Evolutionary conservation across 2,113 vertebrate genomes (phyloP).

Genomic region (Erythrolamprus reginae): DNA sequence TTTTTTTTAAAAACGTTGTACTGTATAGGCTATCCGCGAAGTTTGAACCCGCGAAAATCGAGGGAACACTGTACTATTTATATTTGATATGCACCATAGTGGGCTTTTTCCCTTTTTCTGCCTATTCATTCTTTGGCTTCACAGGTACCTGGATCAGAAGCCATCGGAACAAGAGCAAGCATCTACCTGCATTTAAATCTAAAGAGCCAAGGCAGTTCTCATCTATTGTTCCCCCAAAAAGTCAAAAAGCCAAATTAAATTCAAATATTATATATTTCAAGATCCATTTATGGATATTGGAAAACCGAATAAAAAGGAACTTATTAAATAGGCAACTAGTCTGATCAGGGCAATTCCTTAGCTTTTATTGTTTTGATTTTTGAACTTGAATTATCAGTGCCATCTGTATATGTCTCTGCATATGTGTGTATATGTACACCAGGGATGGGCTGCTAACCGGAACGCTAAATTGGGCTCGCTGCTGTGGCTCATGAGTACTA

Average conservation of each 20-base stretch:
- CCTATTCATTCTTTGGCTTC: not conserved
- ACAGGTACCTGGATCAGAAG: not conserved
- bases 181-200: not conserved
- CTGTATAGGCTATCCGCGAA: too few species aligned
- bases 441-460: too few species aligned
- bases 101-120: not conserved
- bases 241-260: not conserved
- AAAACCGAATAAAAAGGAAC: not conserved
- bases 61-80: too few species aligned
- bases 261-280: not conserved
- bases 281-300: not conserved
- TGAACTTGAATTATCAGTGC: not conserved
- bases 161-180: not conserved
- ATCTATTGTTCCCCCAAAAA: not conserved
- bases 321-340: not conserved
- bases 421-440: not conserved
- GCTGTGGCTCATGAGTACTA: too few species aligned
- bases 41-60: too few species aligned
- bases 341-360: not conserved
- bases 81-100: not conserved
- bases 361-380: not conserved
- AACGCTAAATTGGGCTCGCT: too few species aligned
- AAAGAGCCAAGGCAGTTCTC: not conserved
- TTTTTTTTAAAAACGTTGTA: too few species aligned
- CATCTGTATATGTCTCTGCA: not conserved